These are phyloP conservation scores for Mesochorus sp. DNA, from an alignment of 2,888 invertebrate species.

Conservation along the genomic window DNA sequence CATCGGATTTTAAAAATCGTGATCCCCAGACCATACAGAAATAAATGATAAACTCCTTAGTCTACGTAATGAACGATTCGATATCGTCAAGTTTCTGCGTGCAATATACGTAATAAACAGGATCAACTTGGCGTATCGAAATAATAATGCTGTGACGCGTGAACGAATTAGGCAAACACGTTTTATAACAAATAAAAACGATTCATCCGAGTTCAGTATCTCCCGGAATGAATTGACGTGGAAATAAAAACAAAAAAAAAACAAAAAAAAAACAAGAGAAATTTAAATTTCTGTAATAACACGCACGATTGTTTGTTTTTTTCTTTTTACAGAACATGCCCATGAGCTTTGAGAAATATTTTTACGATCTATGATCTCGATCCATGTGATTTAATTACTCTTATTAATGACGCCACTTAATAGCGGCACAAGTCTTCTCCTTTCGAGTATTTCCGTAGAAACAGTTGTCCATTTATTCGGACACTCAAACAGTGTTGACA, in stretches of 20 bases:
- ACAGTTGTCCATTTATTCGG: too few relatives aligned
- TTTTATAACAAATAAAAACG: conserved; percentile 17
- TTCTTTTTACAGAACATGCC: neutral
- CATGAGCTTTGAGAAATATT: too few relatives aligned
- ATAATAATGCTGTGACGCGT: neutral
- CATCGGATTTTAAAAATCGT: conserved; percentile 66
- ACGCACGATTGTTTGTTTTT: conserved; percentile 6
- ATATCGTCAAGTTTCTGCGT: conserved; percentile 15
- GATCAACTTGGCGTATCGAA: conserved; percentile 3
- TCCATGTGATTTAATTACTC: neutral
- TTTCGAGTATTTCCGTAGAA: too few relatives aligned
- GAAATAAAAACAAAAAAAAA: conserved; percentile 59
- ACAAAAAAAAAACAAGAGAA: conserved; percentile 69
- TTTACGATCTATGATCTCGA: too few relatives aligned
- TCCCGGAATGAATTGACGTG: conserved; percentile 2
- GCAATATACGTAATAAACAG: neutral
- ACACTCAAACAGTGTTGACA: too few relatives aligned
- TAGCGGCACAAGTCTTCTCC: too few relatives aligned
- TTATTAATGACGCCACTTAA: neutral
- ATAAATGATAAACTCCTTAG: conserved; percentile 62
- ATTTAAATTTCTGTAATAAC: neutral
- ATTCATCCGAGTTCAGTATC: neutral
- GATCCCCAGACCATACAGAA: conserved; percentile 57
- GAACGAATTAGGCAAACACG: conserved; percentile 36
- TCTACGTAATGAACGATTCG: neutral